Base-by-base conservation (phyloP, 2,888 invertebrate genomes). In the Pasiphila rectangulata region DNA sequence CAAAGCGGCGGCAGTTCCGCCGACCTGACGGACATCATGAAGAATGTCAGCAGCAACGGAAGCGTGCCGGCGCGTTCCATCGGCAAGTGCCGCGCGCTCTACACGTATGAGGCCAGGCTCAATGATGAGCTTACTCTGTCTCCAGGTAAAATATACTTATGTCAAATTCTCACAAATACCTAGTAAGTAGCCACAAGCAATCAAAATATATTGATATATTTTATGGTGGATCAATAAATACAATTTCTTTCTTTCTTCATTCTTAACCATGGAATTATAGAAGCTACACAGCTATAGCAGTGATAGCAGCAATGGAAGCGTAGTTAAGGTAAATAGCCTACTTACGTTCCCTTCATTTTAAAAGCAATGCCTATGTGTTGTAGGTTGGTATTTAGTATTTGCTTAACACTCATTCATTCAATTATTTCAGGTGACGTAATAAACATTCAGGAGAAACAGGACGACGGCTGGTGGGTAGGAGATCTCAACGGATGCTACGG, bases 391-490 rank as follows among this genome's bases (percentile, higher is more conserved):
- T n/a, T n/a, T n/a, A n/a, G n/a, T n/a, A n/a, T n/a, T n/a, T n/a
- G n/a, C n/a, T n/a, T n/a, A n/a, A n/a, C n/a, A n/a, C n/a, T n/a
- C n/a, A n/a, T n/a, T n/a, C n/a, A n/a, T n/a, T n/a, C n/a, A n/a
- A n/a, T 16, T 30, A n/a, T 32, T 17, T 16, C 91, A 88, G 96
- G 97, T 56, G 97, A 98, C 76, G 86, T 96, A 35, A 95, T 98
- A 62, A 94, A 93, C 61, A 94, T 98, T 23, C 96, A 95, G 74
- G 94, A 95, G 65, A 97, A 97, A 71, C 96, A 96, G 76, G 95
- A 94, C 20, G 96, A 97, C 69, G 97, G 96, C 23, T 98, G 98
- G 98, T 98, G 97, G 97, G 91, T 96, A 46, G 98, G 97, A 2
- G 96, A 97, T 65, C 90, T 96, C 46, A 93, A 93, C 66, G 96